Conservation (phyloP, 2,888 invertebrate genomes). For the Polydrusus cervinus region DNA sequence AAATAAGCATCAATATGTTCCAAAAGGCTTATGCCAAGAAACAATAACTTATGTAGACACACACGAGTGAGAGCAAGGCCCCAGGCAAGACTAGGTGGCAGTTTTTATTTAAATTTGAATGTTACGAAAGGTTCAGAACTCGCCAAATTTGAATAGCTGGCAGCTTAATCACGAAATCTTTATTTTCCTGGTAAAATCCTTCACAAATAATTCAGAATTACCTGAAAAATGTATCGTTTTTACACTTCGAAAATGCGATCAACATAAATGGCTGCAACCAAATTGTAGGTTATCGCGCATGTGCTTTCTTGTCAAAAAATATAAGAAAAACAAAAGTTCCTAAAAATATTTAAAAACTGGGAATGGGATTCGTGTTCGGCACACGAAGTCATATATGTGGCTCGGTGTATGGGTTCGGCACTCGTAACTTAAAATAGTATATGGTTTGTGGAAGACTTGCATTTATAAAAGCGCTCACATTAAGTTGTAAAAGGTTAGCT, state of each 20-base stretch:
- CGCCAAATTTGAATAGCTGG: neutral
- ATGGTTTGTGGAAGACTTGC: too few species aligned
- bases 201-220: slow-evolving; percentile 58
- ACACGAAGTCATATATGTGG: too few species aligned
- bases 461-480: too few species aligned
- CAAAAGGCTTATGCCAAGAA: slow-evolving; percentile 9
- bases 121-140: slow-evolving; percentile 1
- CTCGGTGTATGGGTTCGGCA: too few species aligned
- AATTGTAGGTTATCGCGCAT: slow-evolving; percentile 71
- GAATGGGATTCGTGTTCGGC: neutral
- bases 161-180: slow-evolving; percentile 4
- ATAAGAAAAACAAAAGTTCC: slow-evolving; percentile 47
- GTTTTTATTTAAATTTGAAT: slow-evolving; percentile 50
- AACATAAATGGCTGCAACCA: slow-evolving; percentile 72
- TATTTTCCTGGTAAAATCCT: slow-evolving; percentile 22
- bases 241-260: slow-evolving; percentile 70
- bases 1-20: slow-evolving; percentile 35
- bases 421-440: too few species aligned
- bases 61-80: slow-evolving; percentile 58
- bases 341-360: slow-evolving; percentile 17
- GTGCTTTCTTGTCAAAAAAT: slow-evolving; percentile 61
- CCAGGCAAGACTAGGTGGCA: slow-evolving; percentile 66
- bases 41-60: slow-evolving; percentile 33
- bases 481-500: too few species aligned
- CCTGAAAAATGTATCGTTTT: slow-evolving; percentile 68